Percentiles rank a stretch among this genome's conserved stretches.
Evolutionary conservation across 1,140 invertebrate genomes (phyloP).

Genomic region (Drosophila dunni): DNA sequence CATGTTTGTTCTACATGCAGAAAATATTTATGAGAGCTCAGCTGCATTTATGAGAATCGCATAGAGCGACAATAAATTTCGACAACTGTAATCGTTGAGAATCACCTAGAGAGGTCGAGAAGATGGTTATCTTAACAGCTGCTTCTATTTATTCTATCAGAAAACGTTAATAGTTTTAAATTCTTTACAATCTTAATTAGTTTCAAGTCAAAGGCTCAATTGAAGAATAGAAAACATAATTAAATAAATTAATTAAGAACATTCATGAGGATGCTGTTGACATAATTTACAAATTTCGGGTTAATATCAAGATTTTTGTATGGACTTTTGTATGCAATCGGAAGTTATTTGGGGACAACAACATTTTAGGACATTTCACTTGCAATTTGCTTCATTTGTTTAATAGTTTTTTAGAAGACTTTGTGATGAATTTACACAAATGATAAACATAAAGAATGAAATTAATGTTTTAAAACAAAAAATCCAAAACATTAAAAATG

Average conservation of each 20-base stretch:
- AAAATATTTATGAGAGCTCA: background rate
- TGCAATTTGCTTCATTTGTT: constrained; percentile 10
- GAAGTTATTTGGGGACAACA: constrained; percentile 32
- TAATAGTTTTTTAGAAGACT: constrained; percentile 27
- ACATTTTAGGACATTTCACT: constrained; percentile 54
- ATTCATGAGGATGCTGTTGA: constrained; percentile 27
- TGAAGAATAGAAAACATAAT: background rate
- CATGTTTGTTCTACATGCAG: constrained; percentile 17
- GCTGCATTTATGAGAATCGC: background rate
- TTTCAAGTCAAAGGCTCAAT: constrained; percentile 11
- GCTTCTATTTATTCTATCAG: too few species aligned
- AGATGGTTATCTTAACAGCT: too few species aligned
- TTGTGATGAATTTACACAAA: constrained; percentile 32
- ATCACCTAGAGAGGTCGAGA: constrained; percentile 5
- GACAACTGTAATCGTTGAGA: background rate
- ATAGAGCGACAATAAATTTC: background rate
- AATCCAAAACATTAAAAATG: constrained; percentile 82
- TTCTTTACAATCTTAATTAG: background rate
- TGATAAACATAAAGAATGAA: constrained; percentile 9
- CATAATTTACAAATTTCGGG: background rate
- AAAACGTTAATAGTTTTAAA: background rate
- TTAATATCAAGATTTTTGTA: constrained; percentile 32
- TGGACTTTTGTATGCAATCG: background rate
- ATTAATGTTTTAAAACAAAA: constrained; percentile 65
- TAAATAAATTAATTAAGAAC: constrained; percentile 18